Percentiles rank a stretch among this genome's conserved stretches.
phyloP scores from a whole-genome alignment of 2,797 vertebrate genomes.

The Lutjanus argentimaculatus region DNA sequence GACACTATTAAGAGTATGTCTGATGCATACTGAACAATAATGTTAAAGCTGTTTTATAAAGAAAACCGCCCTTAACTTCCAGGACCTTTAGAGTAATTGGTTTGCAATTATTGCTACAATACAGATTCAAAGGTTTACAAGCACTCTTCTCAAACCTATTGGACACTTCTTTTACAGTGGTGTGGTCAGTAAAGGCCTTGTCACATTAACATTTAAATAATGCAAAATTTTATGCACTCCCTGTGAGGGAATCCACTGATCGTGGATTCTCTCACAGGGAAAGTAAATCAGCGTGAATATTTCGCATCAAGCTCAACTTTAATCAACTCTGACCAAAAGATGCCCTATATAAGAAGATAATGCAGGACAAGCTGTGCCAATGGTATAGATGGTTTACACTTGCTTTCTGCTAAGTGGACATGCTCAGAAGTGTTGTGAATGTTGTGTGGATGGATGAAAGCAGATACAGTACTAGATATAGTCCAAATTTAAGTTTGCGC shows the following conservation, averaged over 20 bases:
- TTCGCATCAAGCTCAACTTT: neutral
- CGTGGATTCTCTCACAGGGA: no score
- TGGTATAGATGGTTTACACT: no score
- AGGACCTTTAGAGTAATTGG: neutral
- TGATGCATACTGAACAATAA: conserved; percentile 14
- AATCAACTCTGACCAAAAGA: neutral
- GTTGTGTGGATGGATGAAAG: no score
- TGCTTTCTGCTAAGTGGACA: no score
- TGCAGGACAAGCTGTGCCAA: no score
- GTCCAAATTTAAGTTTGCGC: no score
- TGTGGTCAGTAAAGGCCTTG: neutral
- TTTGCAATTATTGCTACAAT: neutral
- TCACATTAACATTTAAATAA: neutral
- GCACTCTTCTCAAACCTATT: neutral
- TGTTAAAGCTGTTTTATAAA: neutral
- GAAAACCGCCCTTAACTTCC: conserved; percentile 1
- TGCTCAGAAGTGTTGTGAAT: no score
- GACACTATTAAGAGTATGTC: neutral
- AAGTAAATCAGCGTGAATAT: neutral
- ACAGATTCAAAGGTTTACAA: conserved; percentile 26
- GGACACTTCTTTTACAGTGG: neutral
- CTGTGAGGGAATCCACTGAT: neutral
- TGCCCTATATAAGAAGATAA: no score
- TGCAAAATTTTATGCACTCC: neutral
- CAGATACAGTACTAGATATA: no score